Base-by-base conservation (phyloP, 2,888 invertebrate species). In the Rhingia campestris region DNA sequence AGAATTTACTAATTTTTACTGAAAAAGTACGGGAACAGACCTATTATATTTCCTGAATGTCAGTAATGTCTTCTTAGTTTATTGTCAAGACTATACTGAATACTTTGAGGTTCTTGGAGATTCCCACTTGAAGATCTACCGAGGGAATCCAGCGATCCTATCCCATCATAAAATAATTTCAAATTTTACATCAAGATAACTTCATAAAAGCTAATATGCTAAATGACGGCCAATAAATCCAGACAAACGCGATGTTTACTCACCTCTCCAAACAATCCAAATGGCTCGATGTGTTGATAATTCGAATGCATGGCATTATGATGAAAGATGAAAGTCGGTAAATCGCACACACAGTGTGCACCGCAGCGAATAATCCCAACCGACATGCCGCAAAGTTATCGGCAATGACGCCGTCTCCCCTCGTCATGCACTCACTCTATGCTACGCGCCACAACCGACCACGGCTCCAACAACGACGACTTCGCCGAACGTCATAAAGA, bases 241-340 rank as follows among this genome's bases (percentile, higher is more conserved):
- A 43, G 12, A 47, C 4, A 14, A 47, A 30, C 45, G 4, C 45
- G 37, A 54, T 81, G 61, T 76, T 72, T 81, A 72, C 54, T 74
- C 67, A 77, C 63, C 30, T 82, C 69, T 53, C 30, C 63, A 82
- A 82, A 77, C 69, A 82, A 22, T 41, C 72, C 9, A 56, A 56
- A 69, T 33, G 49, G 32, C 49, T 45, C 56, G 56, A 81, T 64
- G 75, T 84, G 84, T 63, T 75, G 84, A 84, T 80, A 80, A 79
- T 39, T 64, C 70, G 41, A 84, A 74, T 80, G 75, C 66, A 80
- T 84, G 79, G 66, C 74, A 70, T 80, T 80, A 84, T 84, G 84
- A 80, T 70, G 80, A 66, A 79, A 74, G 84, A 84, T 84, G 79
- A 80, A 84, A 84, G 84, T 75, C 84, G 84, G 84, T 84, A 80